Evolutionary conservation across 2,797 vertebrate species (phyloP).

Genomic region (Avahi laniger): DNA sequence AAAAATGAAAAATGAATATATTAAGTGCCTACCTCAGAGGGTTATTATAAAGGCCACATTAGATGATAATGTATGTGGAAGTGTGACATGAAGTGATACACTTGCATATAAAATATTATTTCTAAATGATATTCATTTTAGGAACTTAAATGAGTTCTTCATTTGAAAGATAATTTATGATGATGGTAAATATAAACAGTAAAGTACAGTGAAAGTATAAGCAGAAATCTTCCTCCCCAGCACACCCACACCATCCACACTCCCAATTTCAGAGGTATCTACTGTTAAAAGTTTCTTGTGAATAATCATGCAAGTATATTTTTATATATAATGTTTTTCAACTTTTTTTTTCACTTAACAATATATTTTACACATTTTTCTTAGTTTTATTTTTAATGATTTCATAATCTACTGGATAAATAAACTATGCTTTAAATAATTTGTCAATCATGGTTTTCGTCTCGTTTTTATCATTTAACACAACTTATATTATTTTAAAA

Average conservation of each 20-base stretch:
- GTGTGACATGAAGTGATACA: neutral
- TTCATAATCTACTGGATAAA: conserved; percentile 24
- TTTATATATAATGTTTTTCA: neutral
- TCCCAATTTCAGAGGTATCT: neutral
- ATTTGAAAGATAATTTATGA: conserved; percentile 13
- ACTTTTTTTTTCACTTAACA: neutral
- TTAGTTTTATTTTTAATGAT: conserved; percentile 1
- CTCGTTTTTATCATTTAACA: neutral
- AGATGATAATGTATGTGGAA: neutral
- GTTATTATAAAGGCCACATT: neutral
- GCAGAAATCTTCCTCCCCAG: neutral
- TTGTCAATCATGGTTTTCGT: conserved; percentile 2
- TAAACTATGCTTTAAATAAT: neutral
- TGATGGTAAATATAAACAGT: neutral
- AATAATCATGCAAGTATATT: neutral
- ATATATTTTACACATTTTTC: neutral
- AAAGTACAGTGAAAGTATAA: neutral
- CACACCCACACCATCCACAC: neutral
- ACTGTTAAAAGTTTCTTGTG: neutral
- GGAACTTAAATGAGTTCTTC: neutral
- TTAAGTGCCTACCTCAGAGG: neutral
- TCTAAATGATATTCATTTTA: neutral
- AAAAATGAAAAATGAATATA: neutral
- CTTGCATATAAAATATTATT: neutral
- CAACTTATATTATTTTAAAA: neutral